Evolutionary conservation across 1,140 invertebrate genomes (phyloP), one percentile per base, ranked within the genome.

Genomic region (Ips typographus): DNA sequence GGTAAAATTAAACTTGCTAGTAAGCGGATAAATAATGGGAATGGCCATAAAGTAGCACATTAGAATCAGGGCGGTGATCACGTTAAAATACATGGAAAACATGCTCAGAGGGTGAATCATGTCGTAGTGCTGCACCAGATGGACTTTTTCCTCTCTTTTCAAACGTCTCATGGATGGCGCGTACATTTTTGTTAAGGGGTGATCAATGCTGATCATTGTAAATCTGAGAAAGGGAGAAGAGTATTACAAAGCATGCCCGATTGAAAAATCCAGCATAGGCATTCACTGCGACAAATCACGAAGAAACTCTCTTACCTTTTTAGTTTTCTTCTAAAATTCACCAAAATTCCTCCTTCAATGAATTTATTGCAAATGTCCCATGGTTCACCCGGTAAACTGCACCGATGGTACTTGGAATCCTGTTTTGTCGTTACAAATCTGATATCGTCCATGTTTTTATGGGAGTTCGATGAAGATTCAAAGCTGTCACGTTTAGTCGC

Each of bases 31-130:
- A 63, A 63, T 8, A 38, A 52, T 22, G 5, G 61, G 49, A n/a
- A 40, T 36, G 52, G 36, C n/a, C 6, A 52, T 8, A 52, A 63
- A 63, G 37, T 63, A 40, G 8, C 36, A 39, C 22, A 63, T 4
- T 37, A 63, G 38, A n/a, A 61, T 44, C 4, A 40, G 4, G 1
- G 43, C 8, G 3, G 37, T 38, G 4, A 44, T 8, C n/a, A 63
- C 52, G 36, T 63, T 53, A 40, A 63, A 63, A 37, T 52, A 39
- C 22, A 63, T 39, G 22, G 44, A 39, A 36, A 63, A 63, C 44
- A 63, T 52, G 39, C 61, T 63, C 6, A 63, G 37, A 1, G 61
- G 61, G 40, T 63, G 61, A 63, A 63, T 63, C 44, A 63, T 51
- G 6, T 8, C 4, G n/a, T 63, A 52, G 52, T 63, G 61, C n/a